Base-by-base conservation (phyloP, 2,797 vertebrate genomes). In the Gadopsis bispinosus region DNA sequence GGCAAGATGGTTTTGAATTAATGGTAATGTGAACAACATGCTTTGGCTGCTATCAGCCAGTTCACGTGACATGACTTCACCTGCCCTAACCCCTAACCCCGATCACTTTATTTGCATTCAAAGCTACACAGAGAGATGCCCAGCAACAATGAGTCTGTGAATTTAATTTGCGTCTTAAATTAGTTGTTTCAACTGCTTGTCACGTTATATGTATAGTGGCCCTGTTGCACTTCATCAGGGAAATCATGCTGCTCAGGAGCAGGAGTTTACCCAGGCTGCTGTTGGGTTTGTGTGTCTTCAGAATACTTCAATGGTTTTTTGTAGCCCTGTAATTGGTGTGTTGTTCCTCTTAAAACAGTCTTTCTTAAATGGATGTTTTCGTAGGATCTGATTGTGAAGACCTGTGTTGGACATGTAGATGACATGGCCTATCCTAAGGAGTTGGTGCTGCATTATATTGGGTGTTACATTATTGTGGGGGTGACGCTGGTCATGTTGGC, bases 81-180 rank as follows among this genome's bases (percentile, higher is more conserved):
- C 62, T 54, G 37, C 22, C 7, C n/a, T 55, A 35, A 68, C 50
- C 37, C 7, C 11, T 0, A 47, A 68, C 50, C 37, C 7, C 11
- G 0, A 47, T 17, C 17, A 13, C 39, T 43, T 62, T 70, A 53
- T 80, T 67, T 81, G 39, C 29, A 84, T 75, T 73, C 70, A 39
- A 55, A 56, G 35, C 56, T 29, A 43, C n/a, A n/a, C 56, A 51
- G 43, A 65, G 16, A 59, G 35, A 10, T 13, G 0, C 41, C 68
- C 41, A 56, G 22, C 31, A 66, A 54, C 29, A 77, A 37, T 73
- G 70, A 59, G 29, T 41, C 45, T n/a, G n/a, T 69, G 4, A 59
- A 79, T 83, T 60, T 71, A 70, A 80, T 84, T 83, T 76, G 58
- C 54, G 41, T 61, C 54, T 73, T 76, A 59, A 81, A 84, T 81